phyloP scores from a whole-genome alignment of 2,113 vertebrate species.

The Brienomyrus longianalis region DNA sequence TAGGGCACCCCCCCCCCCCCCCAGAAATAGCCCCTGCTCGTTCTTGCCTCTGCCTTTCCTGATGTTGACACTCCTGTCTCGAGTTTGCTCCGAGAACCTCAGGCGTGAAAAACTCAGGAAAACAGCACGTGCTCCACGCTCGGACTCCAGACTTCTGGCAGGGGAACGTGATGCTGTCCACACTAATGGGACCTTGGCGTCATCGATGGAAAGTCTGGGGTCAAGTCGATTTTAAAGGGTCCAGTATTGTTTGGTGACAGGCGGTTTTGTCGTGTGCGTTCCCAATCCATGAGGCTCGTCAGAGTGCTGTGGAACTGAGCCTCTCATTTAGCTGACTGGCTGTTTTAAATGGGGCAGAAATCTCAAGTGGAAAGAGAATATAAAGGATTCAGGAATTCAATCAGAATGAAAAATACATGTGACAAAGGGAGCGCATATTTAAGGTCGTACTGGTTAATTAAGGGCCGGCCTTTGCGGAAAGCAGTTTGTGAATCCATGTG shows the following conservation, averaged over 20 bases:
- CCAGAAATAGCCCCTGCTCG: neutral
- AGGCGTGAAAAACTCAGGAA: neutral
- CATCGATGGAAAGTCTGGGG: neutral
- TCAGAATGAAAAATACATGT: constrained; percentile 31
- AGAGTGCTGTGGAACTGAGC: constrained; percentile 25
- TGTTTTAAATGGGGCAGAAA: constrained; percentile 33
- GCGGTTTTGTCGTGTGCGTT: neutral
- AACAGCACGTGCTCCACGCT: neutral
- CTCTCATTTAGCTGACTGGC: constrained; percentile 25
- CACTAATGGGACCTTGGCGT: neutral
- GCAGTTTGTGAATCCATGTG: constrained; percentile 35
- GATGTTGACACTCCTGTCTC: neutral
- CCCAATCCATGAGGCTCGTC: constrained; percentile 3
- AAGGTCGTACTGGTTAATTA: constrained; percentile 39
- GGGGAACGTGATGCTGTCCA: neutral
- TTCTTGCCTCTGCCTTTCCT: neutral
- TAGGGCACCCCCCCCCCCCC: neutral
- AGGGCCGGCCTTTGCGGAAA: constrained; percentile 29
- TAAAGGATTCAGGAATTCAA: constrained; percentile 38
- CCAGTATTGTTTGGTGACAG: neutral
- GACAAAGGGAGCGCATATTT: constrained; percentile 33
- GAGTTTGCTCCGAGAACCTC: neutral
- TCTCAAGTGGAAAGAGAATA: constrained; percentile 22
- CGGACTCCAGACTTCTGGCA: neutral
- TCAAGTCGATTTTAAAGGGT: neutral